Base-by-base conservation (phyloP, 1,140 invertebrate species). In the Asobara japonica region DNA sequence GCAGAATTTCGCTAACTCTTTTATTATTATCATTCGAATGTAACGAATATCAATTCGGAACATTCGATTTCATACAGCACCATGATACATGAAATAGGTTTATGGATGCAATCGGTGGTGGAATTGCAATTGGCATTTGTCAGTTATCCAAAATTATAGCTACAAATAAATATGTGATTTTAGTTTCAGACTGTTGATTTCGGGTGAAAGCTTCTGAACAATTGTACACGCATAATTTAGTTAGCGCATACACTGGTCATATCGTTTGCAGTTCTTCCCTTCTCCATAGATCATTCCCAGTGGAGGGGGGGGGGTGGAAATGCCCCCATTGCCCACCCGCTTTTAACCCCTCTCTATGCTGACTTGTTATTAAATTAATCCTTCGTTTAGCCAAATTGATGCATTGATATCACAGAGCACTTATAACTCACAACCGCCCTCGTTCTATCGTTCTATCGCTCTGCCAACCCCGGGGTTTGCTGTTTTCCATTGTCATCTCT, bases 381-480 rank as follows among this genome's bases (percentile, higher is more conserved):
- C 85, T 87, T 87, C 85, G 84, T 87, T 87, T 87, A 87, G 85
- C 84, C 85, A 86, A 87, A 87, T 86, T 87, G 86, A 87, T 87
- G 85, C 84, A 86, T 86, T 81, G 86, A 87, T 86, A 87, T 87
- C 85, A 86, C 84, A 86, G 81, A 86, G 84, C 84, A 85, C 80
- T 83, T 84, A 86, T 86, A 87, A 87, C 83, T 87, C 85, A 87
- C 77, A 75, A 78, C 79, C 83, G 79, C 81, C 78, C 73, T 72
- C 75, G 27, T 69, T 56, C 73, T 71, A 69, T 72, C 65, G 22
- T 20, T 29, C 38, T 71, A 69, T 72, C 65, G 22, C 30, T 29
- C 38, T 41, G 33, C 25, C 18, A 61, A 62, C 20, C 27, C 56
- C 30, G 13, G 67, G 68, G 41, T 56, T 62, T 74, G 27, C 66